A percentile compares a stretch with the other conserved stretches of the same genome.
phyloP scores from a whole-genome alignment of 2,797 vertebrate genomes.

The Danionella dracula region DNA sequence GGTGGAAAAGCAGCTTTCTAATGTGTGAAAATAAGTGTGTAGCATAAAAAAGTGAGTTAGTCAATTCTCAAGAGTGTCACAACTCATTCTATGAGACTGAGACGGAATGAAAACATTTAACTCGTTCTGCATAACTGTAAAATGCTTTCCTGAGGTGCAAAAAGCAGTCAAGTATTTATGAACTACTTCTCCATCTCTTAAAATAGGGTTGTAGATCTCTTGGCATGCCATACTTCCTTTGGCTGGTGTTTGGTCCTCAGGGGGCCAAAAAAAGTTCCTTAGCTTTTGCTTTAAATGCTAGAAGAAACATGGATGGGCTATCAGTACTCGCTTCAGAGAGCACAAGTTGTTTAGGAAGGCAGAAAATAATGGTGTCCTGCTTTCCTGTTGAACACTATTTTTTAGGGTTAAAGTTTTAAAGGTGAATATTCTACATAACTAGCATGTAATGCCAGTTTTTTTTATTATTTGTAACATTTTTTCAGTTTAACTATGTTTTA shows the following conservation, averaged over 20 bases:
- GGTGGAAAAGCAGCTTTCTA: conserved; percentile 3
- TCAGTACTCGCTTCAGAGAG: neutral
- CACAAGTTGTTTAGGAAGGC: neutral
- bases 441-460: no score
- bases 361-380: neutral
- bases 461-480: no score
- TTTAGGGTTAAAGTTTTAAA: no score
- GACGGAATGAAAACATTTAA: conserved; percentile 2
- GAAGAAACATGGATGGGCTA: neutral
- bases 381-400: neutral
- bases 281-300: neutral
- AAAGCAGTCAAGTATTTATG: conserved; percentile 30
- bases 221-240: conserved; percentile 18
- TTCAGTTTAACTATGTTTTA: no score
- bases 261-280: neutral
- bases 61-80: conserved; percentile 14
- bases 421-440: no score
- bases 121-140: conserved; percentile 12
- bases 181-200: neutral
- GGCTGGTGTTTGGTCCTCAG: neutral
- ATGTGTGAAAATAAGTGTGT: conserved; percentile 26
- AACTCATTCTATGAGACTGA: conserved; percentile 15
- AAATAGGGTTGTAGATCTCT: conserved; percentile 5
- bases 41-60: conserved; percentile 8
- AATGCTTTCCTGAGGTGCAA: conserved; percentile 20